Base-by-base conservation (phyloP, 2,797 vertebrate genomes). In the Orientallactaga sibirica region DNA sequence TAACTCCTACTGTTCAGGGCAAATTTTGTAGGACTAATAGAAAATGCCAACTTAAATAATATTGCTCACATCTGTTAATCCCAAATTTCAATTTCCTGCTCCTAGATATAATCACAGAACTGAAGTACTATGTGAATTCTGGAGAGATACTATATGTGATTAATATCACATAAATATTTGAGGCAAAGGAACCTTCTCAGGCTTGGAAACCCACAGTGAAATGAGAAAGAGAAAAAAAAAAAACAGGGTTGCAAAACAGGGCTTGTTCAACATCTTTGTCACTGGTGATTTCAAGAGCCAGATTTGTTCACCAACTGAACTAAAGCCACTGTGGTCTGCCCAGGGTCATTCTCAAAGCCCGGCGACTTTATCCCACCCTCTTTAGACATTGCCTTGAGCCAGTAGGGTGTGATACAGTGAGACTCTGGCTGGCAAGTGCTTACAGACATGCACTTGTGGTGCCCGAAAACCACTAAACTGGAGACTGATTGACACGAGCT, bases 61-160 rank as follows among this genome's bases (percentile, higher is more conserved):
- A 70, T 43, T 61, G 55, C n/a, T 81, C 25, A 29, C 9, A 29
- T 79, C 78, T 87, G 14, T 76, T 88, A 61, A 76, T 71, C 71
- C 33, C 78, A 70, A 58, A 64, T 70, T 84, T 93, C n/a, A 76
- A 62, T 75, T 75, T 86, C 81, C 92, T 92, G 73, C 66, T 92
- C 82, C 61, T 22, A 82, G 81, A 74, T 67, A 29, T 33, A 52
- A 93, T 29, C 70, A 73, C 0, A 74, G 86, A 89, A 84, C 11
- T 88, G 66, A 75, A 86, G 33, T 37, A 52, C 4, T 43, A 24
- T 0, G 24, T 90, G 71, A 33, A 19, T 93, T 80, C 80, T 90
- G 52, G 48, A 86, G 79, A 78, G 67, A 73, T 52, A 70, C 43
- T 20, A 68, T 68, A 67, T 18, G 24, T 62, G 84, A n/a, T 66